Base-by-base conservation (phyloP, 2,888 invertebrate genomes). In the Melinopterus prodromus region DNA sequence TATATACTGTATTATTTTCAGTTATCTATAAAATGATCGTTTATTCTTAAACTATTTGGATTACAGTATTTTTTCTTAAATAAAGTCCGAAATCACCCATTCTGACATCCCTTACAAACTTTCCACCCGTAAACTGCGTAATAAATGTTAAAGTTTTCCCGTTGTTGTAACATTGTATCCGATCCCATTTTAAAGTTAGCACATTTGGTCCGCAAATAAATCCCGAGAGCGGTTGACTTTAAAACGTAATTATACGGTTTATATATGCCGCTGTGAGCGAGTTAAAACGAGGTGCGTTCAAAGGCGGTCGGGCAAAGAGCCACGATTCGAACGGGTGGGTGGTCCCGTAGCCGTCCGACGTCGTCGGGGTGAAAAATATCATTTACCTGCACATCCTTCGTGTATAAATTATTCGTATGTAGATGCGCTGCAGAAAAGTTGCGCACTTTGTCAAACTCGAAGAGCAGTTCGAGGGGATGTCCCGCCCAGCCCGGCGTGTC, bases 361-460 rank as follows among this genome's bases (percentile, higher is more conserved):
- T 53, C 53, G 53, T 9, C 53, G 53, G 9, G 35, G 72, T n/a
- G 37, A 75, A 74, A 74, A 74, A 74, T 74, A 37, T 37, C 35
- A 74, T 74, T 74, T 89, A 93, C 94, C 92, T 94, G 93, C 35
- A 96, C 94, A 86, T 95, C 95, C 88, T 94, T 95, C 82, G 92
- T 92, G 87, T 93, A 94, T 89, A 93, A 92, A 89, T 96, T 96
- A 89, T 95, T 96, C 80, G 94, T 93, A 88, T 95, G 94, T 81
- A 96, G 90, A 84, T 93, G 91, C 85, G 95, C 92, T 78, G 93
- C 92, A 76, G 94, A 93, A 89, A 96, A 96, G 89, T 95, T 95
- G 81, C 95, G 91, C 77, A 94, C 92, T 83, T 91, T 91, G 88
- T 95, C 95, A 89, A 96, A 96, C 88, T 95, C 94, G 88, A 96